These are phyloP conservation scores for Microtus obscurus DNA, from an alignment of 2,797 vertebrate genomes.

Conservation along the genomic window DNA sequence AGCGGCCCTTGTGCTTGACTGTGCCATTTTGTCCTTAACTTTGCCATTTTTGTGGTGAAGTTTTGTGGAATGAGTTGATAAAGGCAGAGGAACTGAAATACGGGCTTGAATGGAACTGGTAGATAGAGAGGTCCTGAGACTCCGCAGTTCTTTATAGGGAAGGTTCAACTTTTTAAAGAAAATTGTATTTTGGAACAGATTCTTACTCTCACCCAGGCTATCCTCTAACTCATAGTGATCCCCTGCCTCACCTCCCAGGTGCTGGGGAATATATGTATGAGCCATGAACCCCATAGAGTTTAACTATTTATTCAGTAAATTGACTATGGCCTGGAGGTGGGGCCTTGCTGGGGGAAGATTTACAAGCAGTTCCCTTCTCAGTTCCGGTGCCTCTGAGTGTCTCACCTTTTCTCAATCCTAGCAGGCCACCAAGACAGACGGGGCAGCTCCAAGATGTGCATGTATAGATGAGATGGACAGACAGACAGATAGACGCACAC, in stretches of 20 bases:
- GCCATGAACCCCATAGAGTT: background rate
- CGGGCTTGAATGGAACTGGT: constrained; percentile 11
- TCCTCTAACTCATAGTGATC: background rate
- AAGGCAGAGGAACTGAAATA: constrained; percentile 8
- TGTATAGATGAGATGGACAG: background rate
- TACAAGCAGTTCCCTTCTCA: constrained; percentile 22
- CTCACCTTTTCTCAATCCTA: background rate
- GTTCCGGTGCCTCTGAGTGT: constrained; percentile 13
- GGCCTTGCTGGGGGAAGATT: background rate
- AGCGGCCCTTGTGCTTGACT: background rate
- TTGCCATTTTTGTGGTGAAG: constrained; percentile 13
- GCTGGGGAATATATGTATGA: background rate
- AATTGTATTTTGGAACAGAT: background rate
- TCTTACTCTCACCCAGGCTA: background rate
- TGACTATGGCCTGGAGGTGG: background rate
- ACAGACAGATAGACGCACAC: background rate
- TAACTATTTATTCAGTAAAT: constrained; percentile 19
- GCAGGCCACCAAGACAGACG: background rate
- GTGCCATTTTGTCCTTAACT: constrained; percentile 52
- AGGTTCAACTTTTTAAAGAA: background rate
- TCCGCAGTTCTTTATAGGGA: constrained; percentile 7
- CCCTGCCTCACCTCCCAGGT: background rate
- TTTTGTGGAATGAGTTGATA: constrained; percentile 46
- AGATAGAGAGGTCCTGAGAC: background rate
- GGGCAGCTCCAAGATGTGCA: background rate